These are phyloP conservation scores for Gasterosteus nipponicus DNA, from an alignment of 2,113 vertebrate species.

Conservation along the genomic window DNA sequence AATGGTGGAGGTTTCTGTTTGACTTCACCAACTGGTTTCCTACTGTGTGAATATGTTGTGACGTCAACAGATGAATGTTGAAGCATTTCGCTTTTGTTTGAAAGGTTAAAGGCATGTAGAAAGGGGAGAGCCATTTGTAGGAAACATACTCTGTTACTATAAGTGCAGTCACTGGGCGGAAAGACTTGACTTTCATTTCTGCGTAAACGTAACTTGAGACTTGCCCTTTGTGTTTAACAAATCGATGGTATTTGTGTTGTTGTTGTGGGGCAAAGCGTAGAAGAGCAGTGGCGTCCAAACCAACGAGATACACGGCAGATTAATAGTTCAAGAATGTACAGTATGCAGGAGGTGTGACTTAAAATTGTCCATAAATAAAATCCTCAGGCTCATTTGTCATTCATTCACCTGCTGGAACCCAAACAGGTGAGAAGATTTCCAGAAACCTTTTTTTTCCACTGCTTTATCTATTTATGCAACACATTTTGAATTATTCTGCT, in stretches of 20 bases:
- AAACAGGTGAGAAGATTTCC: slow-evolving; percentile 13
- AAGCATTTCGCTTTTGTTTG: neutral
- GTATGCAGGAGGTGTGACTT: slow-evolving; percentile 3
- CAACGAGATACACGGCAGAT: neutral
- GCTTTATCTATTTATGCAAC: neutral
- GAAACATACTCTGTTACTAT: neutral
- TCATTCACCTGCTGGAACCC: neutral
- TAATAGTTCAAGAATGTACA: neutral
- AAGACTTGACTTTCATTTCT: neutral
- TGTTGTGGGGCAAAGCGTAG: neutral
- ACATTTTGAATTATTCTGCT: neutral
- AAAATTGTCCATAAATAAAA: neutral
- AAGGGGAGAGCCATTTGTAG: neutral
- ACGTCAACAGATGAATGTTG: neutral
- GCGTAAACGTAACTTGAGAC: neutral
- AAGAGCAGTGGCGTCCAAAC: neutral
- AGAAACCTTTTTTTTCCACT: neutral
- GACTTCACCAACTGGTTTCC: too few relatives aligned
- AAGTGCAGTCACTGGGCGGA: neutral
- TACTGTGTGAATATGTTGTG: neutral
- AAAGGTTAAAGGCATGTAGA: neutral
- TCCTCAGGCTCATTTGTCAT: neutral
- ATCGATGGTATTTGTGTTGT: neutral
- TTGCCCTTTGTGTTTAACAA: neutral
- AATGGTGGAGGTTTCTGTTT: too few relatives aligned